These are phyloP conservation scores for Telmatochromis brichardi DNA, from an alignment of 2,113 vertebrate genomes.

Conservation along the genomic window DNA sequence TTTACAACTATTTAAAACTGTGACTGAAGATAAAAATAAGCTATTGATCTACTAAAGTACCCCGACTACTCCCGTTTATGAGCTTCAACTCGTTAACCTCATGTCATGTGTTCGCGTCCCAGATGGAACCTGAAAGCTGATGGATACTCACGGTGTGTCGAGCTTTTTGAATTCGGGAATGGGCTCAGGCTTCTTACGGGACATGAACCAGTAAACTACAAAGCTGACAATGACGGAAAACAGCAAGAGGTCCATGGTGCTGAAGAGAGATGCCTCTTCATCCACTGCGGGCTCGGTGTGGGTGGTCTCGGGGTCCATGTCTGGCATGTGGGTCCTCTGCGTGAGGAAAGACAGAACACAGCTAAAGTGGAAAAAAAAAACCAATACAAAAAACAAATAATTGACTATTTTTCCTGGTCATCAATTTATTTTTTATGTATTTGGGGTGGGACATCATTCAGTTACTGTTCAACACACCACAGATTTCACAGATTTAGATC, in stretches of 20 bases:
- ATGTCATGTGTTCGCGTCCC: neutral
- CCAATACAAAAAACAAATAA: neutral
- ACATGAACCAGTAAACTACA: constrained; percentile 86
- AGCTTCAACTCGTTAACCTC: neutral
- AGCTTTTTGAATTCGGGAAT: constrained; percentile 85
- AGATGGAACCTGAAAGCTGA: neutral
- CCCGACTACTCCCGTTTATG: neutral
- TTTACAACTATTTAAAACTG: neutral
- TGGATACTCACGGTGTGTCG: constrained; percentile 69
- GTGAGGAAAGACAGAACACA: neutral
- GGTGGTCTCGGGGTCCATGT: constrained; percentile 49
- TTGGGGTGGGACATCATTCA: neutral
- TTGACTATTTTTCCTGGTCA: neutral
- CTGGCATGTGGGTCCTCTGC: constrained; percentile 58
- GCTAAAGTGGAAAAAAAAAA: neutral
- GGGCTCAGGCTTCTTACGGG: constrained; percentile 88
- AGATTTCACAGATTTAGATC: neutral
- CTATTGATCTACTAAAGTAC: neutral
- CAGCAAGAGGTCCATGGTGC: constrained; percentile 82
- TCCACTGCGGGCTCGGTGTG: constrained; percentile 29
- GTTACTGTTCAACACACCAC: neutral
- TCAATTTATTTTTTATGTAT: neutral
- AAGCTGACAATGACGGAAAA: constrained; percentile 82
- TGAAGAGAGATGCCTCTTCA: constrained; percentile 77
- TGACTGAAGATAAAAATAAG: neutral